A percentile compares a stretch with the other conserved stretches of the same genome.
phyloP scores from a whole-genome alignment of 2,797 vertebrate genomes.

The Dryobates pubescens region DNA sequence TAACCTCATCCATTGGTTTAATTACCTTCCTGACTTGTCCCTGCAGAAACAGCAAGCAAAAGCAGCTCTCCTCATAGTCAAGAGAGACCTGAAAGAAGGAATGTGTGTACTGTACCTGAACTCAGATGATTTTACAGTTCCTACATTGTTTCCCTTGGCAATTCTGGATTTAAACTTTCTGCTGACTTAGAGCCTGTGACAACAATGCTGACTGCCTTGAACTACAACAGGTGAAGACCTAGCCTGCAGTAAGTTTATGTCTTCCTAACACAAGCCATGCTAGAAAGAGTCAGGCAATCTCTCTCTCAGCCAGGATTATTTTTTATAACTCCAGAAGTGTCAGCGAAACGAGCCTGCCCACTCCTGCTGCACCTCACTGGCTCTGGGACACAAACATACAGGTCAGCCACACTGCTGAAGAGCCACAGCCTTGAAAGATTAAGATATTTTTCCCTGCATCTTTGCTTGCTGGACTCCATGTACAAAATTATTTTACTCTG shows the following conservation, averaged over 20 bases:
- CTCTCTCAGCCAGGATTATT: neutral
- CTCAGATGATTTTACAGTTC: neutral
- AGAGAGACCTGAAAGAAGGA: neutral
- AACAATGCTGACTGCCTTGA: neutral
- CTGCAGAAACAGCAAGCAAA: neutral
- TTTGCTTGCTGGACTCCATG: neutral
- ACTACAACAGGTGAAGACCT: neutral
- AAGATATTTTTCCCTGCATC: neutral
- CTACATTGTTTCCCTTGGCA: neutral
- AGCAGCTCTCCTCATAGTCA: neutral
- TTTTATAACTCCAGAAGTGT: neutral
- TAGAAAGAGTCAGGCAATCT: neutral
- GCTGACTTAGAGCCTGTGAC: neutral
- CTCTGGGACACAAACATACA: accelerated
- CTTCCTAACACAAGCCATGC: neutral
- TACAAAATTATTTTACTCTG: neutral
- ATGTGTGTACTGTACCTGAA: neutral
- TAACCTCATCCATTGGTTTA: neutral
- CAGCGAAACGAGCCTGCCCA: neutral
- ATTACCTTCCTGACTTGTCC: neutral
- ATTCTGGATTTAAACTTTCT: neutral
- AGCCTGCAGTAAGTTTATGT: neutral
- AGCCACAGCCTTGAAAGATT: neutral
- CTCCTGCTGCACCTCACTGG: neutral
- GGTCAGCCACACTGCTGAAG: neutral